Evolutionary conservation across 2,888 invertebrate species (phyloP).

Genomic region (Pollenia labialis): DNA sequence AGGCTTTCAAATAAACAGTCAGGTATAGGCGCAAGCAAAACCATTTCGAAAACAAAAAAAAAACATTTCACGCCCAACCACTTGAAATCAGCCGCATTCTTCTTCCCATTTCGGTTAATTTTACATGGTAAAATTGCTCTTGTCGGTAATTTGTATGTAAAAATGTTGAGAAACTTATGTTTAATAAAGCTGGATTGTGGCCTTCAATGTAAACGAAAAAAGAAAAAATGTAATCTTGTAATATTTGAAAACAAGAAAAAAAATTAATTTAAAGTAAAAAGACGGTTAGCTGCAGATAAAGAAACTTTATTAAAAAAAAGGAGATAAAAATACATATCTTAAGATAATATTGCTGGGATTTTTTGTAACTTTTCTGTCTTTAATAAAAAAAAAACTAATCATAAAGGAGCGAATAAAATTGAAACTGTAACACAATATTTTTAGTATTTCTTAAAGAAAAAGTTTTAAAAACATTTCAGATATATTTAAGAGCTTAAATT

Average conservation of each 20-base stretch:
- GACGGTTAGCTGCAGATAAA: not conserved
- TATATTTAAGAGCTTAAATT: no score
- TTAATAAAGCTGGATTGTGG: conserved; percentile 36
- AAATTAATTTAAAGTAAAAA: not conserved
- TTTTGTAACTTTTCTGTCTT: no score
- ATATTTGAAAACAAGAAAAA: not conserved
- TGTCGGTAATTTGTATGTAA: conserved; percentile 21
- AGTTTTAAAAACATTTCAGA: no score
- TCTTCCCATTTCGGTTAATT: not conserved
- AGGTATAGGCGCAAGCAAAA: not conserved
- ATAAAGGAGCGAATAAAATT: no score
- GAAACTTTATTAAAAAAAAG: no score
- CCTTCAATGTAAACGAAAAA: conserved; percentile 18
- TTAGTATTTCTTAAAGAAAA: no score
- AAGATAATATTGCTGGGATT: no score
- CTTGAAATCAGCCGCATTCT: not conserved
- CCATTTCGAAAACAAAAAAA: conserved; percentile 1
- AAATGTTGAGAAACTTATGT: conserved; percentile 35
- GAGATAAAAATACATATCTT: no score
- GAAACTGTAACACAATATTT: no score
- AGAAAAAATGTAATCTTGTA: not conserved
- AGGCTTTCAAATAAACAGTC: conserved; percentile 2
- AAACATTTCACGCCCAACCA: not conserved
- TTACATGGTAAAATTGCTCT: conserved; percentile 20
- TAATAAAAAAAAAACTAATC: no score